These are phyloP conservation scores for Microcebus murinus DNA, from an alignment of 2,113 vertebrate genomes.

Conservation along the genomic window DNA sequence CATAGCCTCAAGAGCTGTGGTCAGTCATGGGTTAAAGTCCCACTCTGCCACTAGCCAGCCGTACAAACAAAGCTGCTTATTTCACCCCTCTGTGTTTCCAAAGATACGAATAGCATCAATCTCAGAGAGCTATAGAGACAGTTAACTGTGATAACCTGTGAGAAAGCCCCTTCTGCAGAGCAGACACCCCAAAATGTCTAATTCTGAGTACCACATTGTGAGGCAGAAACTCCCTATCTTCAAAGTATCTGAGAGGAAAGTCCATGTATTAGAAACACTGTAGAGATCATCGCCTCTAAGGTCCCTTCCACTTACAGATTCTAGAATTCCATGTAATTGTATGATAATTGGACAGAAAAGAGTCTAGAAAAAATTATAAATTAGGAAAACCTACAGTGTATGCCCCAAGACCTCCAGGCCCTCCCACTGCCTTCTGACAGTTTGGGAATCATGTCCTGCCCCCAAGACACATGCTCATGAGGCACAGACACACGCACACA, in stretches of 20 bases:
- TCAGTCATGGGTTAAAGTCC: not conserved
- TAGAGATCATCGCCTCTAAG: not conserved
- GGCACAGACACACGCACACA: too few species aligned
- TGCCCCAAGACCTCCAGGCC: not conserved
- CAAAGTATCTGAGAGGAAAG: not conserved
- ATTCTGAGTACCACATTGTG: not conserved
- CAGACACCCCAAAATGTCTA: not conserved
- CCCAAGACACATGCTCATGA: rapidly evolving
- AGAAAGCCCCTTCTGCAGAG: not conserved
- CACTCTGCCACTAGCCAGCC: not conserved
- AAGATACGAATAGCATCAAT: not conserved
- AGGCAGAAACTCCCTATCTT: not conserved
- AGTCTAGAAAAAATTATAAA: not conserved
- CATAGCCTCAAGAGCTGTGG: too few species aligned
- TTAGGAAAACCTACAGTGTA: not conserved
- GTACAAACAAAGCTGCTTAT: not conserved
- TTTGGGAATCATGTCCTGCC: not conserved
- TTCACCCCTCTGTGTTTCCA: not conserved
- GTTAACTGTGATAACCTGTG: not conserved
- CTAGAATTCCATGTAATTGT: not conserved
- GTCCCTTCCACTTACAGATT: not conserved
- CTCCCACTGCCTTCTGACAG: not conserved
- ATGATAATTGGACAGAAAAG: not conserved
- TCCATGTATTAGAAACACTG: not conserved
- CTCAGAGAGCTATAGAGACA: not conserved